These are phyloP conservation scores for Hemichromis elongatus DNA, from an alignment of 2,113 vertebrate genomes.

Conservation along the genomic window DNA sequence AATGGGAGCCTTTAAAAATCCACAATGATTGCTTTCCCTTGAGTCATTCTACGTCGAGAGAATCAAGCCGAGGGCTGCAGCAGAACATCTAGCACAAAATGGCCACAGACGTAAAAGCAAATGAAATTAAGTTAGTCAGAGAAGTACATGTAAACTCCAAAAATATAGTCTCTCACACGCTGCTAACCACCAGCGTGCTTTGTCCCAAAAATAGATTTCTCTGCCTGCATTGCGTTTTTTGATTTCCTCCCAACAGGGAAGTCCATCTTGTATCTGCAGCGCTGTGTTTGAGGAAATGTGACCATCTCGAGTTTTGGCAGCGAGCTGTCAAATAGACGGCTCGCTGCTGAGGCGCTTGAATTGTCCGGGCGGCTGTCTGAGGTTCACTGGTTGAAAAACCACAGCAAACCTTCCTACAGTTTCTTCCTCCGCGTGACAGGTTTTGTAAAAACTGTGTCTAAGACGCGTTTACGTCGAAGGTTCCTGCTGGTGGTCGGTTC, in stretches of 20 bases:
- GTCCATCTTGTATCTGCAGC: constrained; percentile 7
- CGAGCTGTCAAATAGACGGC: no score
- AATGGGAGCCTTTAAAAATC: background rate
- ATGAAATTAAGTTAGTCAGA: constrained; percentile 16
- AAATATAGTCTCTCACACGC: constrained; percentile 53
- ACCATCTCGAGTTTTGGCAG: background rate
- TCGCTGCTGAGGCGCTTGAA: background rate
- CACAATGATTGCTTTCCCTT: background rate
- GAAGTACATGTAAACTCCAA: constrained; percentile 35
- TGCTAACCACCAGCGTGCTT: background rate
- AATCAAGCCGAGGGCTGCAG: background rate
- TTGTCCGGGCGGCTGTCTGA: constrained; percentile 9
- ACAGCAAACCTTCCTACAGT: constrained; percentile 61
- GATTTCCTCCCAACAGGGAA: background rate
- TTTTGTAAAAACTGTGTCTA: constrained; percentile 82
- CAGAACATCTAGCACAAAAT: constrained; percentile 20
- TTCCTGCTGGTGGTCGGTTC: constrained; percentile 60
- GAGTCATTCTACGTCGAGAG: background rate
- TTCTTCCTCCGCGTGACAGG: constrained; percentile 88
- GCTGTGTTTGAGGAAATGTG: constrained; percentile 7
- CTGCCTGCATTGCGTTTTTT: background rate
- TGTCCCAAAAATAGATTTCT: constrained; percentile 36
- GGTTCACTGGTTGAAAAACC: constrained; percentile 7
- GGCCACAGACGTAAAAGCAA: background rate
- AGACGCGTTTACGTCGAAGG: constrained; percentile 74